phyloP scores from a whole-genome alignment of 2,888 invertebrate species.

The Eupelmus urozonus region DNA sequence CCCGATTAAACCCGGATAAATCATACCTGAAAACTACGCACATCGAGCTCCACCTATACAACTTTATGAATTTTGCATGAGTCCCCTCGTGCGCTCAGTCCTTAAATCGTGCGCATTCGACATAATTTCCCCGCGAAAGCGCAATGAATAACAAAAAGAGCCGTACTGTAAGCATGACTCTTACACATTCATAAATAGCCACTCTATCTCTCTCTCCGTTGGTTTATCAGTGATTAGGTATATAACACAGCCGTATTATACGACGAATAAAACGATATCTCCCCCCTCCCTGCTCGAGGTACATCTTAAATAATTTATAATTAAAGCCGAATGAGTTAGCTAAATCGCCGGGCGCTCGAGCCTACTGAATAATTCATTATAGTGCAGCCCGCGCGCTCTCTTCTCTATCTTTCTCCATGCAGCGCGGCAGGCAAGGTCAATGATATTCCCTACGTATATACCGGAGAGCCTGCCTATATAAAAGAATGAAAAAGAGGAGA shows the following conservation, averaged over 20 bases:
- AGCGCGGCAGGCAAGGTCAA: constrained; percentile 35
- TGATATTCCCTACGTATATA: constrained; percentile 33
- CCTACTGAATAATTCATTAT: constrained; percentile 58
- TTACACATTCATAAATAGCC: constrained; percentile 22
- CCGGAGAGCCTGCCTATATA: not conserved
- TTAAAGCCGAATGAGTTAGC: constrained; percentile 58
- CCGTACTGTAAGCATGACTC: constrained; percentile 42
- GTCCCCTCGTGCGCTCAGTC: not conserved
- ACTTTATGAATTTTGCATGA: constrained; percentile 20
- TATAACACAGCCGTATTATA: constrained; percentile 21
- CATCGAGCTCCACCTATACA: not conserved
- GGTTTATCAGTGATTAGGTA: constrained; percentile 46
- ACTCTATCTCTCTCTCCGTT: not conserved
- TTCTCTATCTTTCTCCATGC: not conserved
- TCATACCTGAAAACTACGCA: not conserved
- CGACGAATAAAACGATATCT: constrained; percentile 31
- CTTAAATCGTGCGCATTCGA: constrained; percentile 1
- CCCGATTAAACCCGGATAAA: not conserved
- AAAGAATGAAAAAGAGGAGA: constrained; percentile 22
- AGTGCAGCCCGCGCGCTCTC: constrained; percentile 6
- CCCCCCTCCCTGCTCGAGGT: not conserved
- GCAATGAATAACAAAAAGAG: constrained; percentile 30
- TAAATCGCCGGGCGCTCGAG: constrained; percentile 45
- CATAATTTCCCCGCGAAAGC: constrained; percentile 14
- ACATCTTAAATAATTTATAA: constrained; percentile 58